A percentile compares a stretch with the other conserved stretches of the same genome.
Evolutionary conservation across 2,888 invertebrate species (phyloP).

Genomic region (Parnassius apollo): DNA sequence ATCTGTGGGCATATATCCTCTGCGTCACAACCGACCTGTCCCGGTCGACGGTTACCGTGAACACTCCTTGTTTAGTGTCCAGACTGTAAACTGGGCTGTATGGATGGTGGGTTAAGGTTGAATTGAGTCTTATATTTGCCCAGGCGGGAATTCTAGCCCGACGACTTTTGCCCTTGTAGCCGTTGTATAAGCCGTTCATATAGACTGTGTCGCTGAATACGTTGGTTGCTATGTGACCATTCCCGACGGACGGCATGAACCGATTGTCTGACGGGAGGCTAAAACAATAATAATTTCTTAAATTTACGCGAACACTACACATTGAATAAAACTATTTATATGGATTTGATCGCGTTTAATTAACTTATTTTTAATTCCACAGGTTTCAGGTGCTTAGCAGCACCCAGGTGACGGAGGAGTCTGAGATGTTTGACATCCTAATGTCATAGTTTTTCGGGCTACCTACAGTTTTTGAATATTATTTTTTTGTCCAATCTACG

Average conservation of each 20-base stretch:
- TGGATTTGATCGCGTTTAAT: too few species aligned
- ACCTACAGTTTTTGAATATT: too few species aligned
- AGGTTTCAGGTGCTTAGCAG: too few species aligned
- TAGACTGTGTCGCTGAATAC: conserved; percentile 81
- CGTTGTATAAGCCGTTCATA: conserved; percentile 83
- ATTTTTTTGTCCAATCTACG: too few species aligned
- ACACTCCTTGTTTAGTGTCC: conserved; percentile 69
- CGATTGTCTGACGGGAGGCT: conserved; percentile 78
- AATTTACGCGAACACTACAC: too few species aligned
- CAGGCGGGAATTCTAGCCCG: conserved; percentile 83
- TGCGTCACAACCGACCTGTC: conserved; percentile 73
- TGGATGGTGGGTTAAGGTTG: conserved; percentile 60
- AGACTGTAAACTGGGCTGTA: conserved; percentile 68
- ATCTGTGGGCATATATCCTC: conserved; percentile 71
- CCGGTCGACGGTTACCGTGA: conserved; percentile 70
- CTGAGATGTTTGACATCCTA: too few species aligned
- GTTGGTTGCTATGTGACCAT: conserved; percentile 82
- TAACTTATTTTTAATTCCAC: too few species aligned
- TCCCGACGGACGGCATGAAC: conserved; percentile 82
- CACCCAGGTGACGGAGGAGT: too few species aligned
- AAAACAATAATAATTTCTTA: conserved; percentile 31
- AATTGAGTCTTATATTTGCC: conserved; percentile 77
- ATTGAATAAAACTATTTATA: too few species aligned
- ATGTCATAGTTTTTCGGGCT: too few species aligned
- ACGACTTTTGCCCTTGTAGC: conserved; percentile 76